Conservation (phyloP, 2,113 vertebrate species). For the Furnarius figulus region DNA sequence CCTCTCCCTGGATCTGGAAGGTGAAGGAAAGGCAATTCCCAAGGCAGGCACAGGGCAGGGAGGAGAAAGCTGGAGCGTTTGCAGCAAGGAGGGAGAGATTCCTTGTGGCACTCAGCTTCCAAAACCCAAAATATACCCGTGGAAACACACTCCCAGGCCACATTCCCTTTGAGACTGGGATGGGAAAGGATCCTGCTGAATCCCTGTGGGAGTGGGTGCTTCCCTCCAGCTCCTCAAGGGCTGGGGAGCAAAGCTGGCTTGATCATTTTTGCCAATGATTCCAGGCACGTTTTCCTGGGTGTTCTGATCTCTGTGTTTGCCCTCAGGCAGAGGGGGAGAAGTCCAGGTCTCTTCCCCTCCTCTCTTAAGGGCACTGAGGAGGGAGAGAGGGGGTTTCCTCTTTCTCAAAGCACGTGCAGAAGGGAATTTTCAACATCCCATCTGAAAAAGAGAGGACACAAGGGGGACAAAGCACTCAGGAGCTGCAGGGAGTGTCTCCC, state of each 20-base stretch:
- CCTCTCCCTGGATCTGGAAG: neutral
- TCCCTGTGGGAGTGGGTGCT: accelerated
- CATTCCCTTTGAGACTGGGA: neutral
- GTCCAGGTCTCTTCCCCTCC: accelerated
- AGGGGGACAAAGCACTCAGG: neutral
- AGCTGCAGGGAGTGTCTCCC: neutral
- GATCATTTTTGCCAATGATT: neutral
- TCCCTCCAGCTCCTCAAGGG: neutral
- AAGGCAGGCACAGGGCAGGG: neutral
- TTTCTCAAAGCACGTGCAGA: neutral
- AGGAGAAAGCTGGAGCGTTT: neutral
- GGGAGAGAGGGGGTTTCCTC: neutral
- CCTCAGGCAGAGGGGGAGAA: neutral
- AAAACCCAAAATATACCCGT: neutral
- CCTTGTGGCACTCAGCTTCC: neutral
- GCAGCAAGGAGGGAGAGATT: neutral
- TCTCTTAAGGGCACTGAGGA: neutral
- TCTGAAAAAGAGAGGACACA: neutral
- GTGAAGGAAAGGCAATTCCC: neutral
- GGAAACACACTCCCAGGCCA: neutral
- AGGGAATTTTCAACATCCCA: neutral
- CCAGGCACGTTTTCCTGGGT: neutral
- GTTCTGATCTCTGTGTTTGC: neutral
- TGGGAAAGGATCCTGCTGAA: neutral
- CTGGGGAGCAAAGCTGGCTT: neutral